phyloP scores from a whole-genome alignment of 2,888 invertebrate genomes.

The Synergus gifuensis region DNA sequence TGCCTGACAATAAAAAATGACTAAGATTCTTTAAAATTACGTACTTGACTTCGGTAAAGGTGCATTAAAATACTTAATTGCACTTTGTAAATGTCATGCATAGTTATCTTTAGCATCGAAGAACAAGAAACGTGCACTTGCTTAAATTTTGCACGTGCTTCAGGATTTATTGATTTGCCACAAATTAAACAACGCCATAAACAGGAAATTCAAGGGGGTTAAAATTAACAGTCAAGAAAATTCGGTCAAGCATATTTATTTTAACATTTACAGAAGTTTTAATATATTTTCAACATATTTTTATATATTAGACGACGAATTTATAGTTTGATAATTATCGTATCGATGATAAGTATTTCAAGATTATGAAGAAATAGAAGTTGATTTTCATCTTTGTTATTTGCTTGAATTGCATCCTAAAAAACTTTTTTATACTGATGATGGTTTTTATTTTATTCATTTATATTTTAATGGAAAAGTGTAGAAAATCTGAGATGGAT shows the following conservation, averaged over 20 bases:
- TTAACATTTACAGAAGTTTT: not conserved
- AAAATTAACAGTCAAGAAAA: constrained; percentile 12
- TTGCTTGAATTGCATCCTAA: no score
- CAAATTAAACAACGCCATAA: constrained; percentile 15
- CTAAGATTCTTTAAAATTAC: no score
- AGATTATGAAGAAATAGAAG: no score
- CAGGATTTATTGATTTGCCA: constrained; percentile 20
- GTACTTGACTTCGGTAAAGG: not conserved
- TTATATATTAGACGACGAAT: no score
- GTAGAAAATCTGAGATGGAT: no score
- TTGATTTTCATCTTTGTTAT: no score
- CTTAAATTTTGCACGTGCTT: constrained; percentile 14
- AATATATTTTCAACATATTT: no score
- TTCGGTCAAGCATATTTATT: not conserved
- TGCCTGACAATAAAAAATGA: not conserved
- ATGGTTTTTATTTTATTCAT: no score
- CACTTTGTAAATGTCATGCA: not conserved
- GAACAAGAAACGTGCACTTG: not conserved
- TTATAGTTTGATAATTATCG: no score
- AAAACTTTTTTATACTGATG: no score
- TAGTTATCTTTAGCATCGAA: constrained; percentile 3
- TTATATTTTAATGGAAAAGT: no score
- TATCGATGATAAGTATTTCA: no score
- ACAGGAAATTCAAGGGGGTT: constrained; percentile 12
- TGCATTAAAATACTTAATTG: not conserved